Evolutionary conservation across 2,797 vertebrate genomes (phyloP).

Genomic region (Coracias cyanogaster): DNA sequence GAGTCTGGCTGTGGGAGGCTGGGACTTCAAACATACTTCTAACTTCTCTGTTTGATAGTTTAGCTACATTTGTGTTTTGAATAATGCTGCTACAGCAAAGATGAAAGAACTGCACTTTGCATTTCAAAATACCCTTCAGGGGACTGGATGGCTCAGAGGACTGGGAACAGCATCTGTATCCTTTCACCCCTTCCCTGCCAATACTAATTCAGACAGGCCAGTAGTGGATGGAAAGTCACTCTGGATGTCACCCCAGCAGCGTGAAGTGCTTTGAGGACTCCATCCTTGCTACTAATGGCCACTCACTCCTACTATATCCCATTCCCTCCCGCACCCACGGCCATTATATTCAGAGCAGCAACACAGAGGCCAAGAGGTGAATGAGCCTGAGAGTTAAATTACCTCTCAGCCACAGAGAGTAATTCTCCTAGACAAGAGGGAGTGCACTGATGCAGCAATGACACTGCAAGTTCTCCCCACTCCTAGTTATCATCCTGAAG

Average conservation of each 20-base stretch:
- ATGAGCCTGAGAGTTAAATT: conserved; percentile 37
- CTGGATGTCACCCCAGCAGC: background rate
- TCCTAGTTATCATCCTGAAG: background rate
- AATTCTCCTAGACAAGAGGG: conserved; percentile 58
- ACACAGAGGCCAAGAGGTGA: conserved; percentile 50
- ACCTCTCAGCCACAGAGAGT: conserved; percentile 35
- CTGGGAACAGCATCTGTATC: background rate
- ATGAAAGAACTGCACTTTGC: background rate
- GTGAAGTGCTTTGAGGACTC: background rate
- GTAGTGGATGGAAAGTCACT: background rate
- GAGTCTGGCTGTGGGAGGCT: background rate
- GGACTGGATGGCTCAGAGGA: background rate
- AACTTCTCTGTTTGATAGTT: background rate
- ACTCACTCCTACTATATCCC: accelerated
- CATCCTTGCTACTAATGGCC: background rate
- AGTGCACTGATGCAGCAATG: background rate
- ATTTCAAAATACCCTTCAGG: conserved; percentile 14
- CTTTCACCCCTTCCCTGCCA: background rate
- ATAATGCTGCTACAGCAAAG: background rate
- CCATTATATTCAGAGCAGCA: conserved; percentile 47
- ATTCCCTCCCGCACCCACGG: accelerated
- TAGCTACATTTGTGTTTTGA: background rate
- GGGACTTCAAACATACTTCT: background rate
- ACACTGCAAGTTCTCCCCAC: background rate
- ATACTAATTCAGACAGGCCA: background rate